A percentile compares a stretch with the other conserved stretches of the same genome.
These are phyloP conservation scores for Neoseiulus cucumeris DNA, from an alignment of 1,140 invertebrate genomes.

Conservation along the genomic window DNA sequence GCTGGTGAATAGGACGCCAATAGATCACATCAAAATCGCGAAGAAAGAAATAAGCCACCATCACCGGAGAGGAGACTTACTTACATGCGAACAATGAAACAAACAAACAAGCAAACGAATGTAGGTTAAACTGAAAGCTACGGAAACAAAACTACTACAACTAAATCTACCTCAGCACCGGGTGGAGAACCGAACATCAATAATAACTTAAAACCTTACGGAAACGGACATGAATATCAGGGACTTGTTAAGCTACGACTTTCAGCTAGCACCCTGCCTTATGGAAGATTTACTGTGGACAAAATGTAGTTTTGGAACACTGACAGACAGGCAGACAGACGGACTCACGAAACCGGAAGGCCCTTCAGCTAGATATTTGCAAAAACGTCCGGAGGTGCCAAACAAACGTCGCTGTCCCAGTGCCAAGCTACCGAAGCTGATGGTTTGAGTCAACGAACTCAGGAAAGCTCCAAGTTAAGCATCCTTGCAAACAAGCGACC, in stretches of 20 bases:
- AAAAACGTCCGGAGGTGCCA: not conserved
- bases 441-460: not conserved
- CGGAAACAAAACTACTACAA: not conserved
- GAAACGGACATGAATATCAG: not conserved
- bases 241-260: not conserved
- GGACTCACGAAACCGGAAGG: not conserved
- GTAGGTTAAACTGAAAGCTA: no score
- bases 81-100: no score
- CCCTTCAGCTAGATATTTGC: no score
- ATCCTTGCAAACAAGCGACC: not conserved
- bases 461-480: not conserved
- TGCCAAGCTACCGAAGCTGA: not conserved
- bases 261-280: not conserved
- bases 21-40: not conserved
- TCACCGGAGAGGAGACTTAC: no score
- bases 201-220: not conserved
- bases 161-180: not conserved
- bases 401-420: not conserved
- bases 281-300: not conserved
- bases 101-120: no score
- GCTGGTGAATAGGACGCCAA: slow-evolving; percentile 9
- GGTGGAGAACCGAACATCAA: not conserved
- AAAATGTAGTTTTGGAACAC: not conserved
- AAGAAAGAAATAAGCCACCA: no score
- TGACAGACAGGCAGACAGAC: not conserved